Percentiles rank a stretch among this genome's conserved stretches.
phyloP scores from a whole-genome alignment of 2,797 vertebrate genomes.

The Delichon dasypus region DNA sequence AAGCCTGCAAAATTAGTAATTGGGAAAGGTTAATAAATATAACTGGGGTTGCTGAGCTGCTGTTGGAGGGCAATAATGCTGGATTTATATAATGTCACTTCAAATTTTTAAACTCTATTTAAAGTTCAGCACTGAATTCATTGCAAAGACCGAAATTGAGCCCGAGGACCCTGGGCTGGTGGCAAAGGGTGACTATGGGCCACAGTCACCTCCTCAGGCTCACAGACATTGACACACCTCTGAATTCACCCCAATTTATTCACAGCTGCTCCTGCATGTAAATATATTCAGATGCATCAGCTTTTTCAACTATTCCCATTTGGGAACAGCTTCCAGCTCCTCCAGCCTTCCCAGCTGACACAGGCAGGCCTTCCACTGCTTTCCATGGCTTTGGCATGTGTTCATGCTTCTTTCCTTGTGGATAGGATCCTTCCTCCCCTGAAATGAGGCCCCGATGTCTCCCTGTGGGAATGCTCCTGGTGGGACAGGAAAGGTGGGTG shows the following conservation, averaged over 20 bases:
- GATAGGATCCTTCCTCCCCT: background rate
- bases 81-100: background rate
- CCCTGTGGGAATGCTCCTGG: background rate
- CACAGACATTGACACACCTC: background rate
- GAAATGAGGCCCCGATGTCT: background rate
- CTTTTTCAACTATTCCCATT: conserved; percentile 6
- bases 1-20: background rate
- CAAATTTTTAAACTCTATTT: background rate
- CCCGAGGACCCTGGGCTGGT: background rate
- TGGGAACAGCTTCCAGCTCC: background rate
- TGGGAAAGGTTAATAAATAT: background rate
- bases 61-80: background rate
- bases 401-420: background rate
- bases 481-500: background rate
- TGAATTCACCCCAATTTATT: conserved; percentile 19
- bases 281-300: background rate
- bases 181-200: background rate
- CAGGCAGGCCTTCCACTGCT: background rate
- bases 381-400: background rate
- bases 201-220: background rate
- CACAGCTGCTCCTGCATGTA: background rate
- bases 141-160: background rate
- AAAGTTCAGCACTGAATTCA: background rate
- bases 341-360: conserved; percentile 26
- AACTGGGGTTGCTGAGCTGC: background rate